Conservation (phyloP, 2,888 invertebrate species). For the Myopa testacea region DNA sequence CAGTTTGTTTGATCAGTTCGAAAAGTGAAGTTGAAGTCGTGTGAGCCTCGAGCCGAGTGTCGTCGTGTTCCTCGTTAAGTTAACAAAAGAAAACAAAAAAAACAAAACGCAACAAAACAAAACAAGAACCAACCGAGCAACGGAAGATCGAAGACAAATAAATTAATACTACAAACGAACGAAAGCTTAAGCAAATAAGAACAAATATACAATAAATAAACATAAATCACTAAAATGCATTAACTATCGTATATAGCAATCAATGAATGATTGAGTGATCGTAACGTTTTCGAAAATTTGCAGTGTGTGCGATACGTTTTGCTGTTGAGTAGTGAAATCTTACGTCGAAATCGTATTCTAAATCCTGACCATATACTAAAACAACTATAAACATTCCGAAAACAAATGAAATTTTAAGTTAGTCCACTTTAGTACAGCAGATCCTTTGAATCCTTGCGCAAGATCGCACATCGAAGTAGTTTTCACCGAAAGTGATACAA, state of each 20-base stretch:
- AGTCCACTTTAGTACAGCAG: no score
- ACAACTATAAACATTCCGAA: no score
- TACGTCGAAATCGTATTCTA: no score
- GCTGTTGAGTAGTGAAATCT: neutral
- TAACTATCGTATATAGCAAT: neutral
- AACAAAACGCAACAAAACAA: neutral
- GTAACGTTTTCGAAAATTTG: neutral
- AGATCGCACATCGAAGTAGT: no score
- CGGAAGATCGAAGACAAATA: conserved; percentile 20
- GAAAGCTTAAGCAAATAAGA: neutral
- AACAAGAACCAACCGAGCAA: conserved; percentile 8
- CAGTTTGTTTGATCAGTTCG: conserved; percentile 68
- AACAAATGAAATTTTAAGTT: no score
- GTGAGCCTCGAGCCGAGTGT: conserved; percentile 11
- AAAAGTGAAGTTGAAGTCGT: conserved; percentile 64
- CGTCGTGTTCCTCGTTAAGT: conserved; percentile 21
- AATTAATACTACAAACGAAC: neutral
- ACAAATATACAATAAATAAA: conserved; percentile 1
- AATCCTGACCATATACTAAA: no score
- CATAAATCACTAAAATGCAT: conserved; percentile 23
- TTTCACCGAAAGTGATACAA: no score
- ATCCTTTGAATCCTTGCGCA: no score
- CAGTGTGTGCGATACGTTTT: neutral
- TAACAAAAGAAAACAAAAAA: conserved; percentile 20
- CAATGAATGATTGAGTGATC: neutral